Conservation (phyloP, 2,797 vertebrate species). For the Serranus cabrilla region DNA sequence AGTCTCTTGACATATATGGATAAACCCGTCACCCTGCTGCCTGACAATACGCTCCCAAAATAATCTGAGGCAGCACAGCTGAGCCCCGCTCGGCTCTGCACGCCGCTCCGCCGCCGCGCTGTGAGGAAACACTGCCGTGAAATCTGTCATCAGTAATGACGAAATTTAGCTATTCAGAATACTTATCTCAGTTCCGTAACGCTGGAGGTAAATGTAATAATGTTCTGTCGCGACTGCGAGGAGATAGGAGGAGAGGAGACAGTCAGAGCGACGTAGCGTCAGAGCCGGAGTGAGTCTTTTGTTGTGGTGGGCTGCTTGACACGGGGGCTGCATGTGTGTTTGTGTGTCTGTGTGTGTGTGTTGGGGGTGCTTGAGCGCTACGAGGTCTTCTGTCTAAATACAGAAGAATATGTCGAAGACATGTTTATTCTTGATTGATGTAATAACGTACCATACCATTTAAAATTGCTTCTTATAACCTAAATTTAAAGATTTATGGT, state of each 20-base stretch:
- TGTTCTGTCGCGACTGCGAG: conserved; percentile 42
- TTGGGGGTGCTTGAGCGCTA: not conserved
- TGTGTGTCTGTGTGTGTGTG: conserved; percentile 6
- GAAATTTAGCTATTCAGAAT: conserved; percentile 94
- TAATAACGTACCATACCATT: not conserved
- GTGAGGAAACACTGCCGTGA: conserved; percentile 5
- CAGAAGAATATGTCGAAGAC: not conserved
- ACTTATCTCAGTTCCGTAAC: conserved; percentile 93
- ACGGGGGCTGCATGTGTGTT: conserved; percentile 3
- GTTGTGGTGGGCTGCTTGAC: conserved; percentile 41
- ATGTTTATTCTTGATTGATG: not conserved
- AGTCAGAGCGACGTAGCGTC: conserved; percentile 74
- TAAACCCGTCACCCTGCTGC: conserved; percentile 73
- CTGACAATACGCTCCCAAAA: conserved; percentile 94
- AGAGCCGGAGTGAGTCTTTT: conserved; percentile 83
- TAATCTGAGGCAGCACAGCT: conserved; percentile 93
- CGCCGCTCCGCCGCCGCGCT: conserved; percentile 67
- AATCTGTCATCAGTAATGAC: conserved; percentile 84
- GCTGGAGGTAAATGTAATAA: conserved; percentile 72
- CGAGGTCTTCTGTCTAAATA: not conserved
- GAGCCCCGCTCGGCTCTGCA: conserved; percentile 79
- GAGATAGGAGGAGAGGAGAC: conserved; percentile 70
- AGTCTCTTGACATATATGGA: conserved; percentile 93
- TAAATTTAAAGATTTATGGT: not conserved
- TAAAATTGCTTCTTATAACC: not conserved